Evolutionary conservation across 1,140 invertebrate genomes (phyloP).

Genomic region (Euwallacea similis): DNA sequence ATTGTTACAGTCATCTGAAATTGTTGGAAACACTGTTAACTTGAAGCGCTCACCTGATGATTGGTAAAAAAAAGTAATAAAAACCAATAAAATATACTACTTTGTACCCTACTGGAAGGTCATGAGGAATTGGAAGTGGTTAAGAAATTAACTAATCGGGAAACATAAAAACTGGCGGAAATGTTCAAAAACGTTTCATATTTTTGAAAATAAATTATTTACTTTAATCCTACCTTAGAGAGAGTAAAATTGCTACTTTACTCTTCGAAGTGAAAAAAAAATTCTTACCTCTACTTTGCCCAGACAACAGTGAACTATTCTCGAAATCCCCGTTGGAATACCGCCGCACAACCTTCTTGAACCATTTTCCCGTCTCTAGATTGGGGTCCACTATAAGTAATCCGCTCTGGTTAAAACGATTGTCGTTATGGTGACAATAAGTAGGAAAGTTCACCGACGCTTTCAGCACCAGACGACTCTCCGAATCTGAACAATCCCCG

Average conservation of each 20-base stretch:
- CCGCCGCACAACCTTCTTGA: slow-evolving; percentile 52
- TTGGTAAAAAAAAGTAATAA: no score
- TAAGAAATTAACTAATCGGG: no score
- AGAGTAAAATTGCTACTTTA: no score
- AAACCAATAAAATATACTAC: no score
- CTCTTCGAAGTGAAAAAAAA: neutral
- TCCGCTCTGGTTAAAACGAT: slow-evolving; percentile 40
- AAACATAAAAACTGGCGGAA: no score
- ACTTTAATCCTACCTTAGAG: no score
- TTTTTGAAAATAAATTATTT: no score
- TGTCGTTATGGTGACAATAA: slow-evolving; percentile 29
- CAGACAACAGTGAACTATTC: slow-evolving; percentile 51
- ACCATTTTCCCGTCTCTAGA: slow-evolving; percentile 49
- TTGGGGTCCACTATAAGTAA: slow-evolving; percentile 52
- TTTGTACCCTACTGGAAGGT: no score
- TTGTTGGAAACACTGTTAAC: no score
- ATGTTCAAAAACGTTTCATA: no score
- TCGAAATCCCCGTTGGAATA: slow-evolving; percentile 54
- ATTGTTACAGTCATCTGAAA: slow-evolving; percentile 53
- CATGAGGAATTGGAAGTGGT: no score
- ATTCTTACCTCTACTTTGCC: slow-evolving; percentile 51
- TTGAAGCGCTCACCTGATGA: no score
- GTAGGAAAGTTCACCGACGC: slow-evolving; percentile 43
- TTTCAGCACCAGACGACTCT: slow-evolving; percentile 50
- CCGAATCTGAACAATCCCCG: slow-evolving; percentile 51